phyloP scores from a whole-genome alignment of 2,797 vertebrate genomes.

The Adrianichthys oophorus region DNA sequence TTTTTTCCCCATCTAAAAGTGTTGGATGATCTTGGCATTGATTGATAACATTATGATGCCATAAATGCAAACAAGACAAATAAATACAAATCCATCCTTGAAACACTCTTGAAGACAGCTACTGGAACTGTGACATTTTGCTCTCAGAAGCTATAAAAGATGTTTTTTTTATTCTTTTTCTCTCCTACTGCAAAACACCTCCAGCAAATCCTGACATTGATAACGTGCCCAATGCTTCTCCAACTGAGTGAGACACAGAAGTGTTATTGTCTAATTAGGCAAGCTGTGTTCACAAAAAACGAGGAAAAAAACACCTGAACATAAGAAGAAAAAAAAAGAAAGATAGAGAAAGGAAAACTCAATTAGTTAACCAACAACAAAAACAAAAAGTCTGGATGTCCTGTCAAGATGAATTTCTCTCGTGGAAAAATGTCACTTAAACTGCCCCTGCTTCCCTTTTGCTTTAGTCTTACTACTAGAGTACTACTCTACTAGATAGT shows the following conservation, averaged over 20 bases:
- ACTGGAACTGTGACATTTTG: slow-evolving; percentile 1
- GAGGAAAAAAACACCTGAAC: slow-evolving; percentile 17
- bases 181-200: slow-evolving; percentile 18
- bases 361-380: background rate
- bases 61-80: slow-evolving; percentile 12
- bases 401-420: background rate
- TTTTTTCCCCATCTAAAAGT: slow-evolving; percentile 30
- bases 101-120: background rate
- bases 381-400: background rate
- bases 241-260: slow-evolving; percentile 34
- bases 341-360: slow-evolving; percentile 3
- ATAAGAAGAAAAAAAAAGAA: background rate
- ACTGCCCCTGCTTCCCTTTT: background rate
- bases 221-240: slow-evolving; percentile 12
- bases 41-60: background rate
- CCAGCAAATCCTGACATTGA: slow-evolving; percentile 20
- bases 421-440: slow-evolving; percentile 1
- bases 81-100: background rate
- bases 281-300: slow-evolving; percentile 36
- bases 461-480: background rate
- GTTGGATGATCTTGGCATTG: slow-evolving; percentile 11
- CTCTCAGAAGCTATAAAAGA: slow-evolving; percentile 9
- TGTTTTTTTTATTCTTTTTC: slow-evolving; percentile 13
- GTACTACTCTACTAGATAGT: background rate
- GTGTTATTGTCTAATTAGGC: slow-evolving; percentile 43